Percentiles rank a stretch among this genome's conserved stretches.
phyloP scores from a whole-genome alignment of 2,113 vertebrate genomes.

The Ctenomys sociabilis region DNA sequence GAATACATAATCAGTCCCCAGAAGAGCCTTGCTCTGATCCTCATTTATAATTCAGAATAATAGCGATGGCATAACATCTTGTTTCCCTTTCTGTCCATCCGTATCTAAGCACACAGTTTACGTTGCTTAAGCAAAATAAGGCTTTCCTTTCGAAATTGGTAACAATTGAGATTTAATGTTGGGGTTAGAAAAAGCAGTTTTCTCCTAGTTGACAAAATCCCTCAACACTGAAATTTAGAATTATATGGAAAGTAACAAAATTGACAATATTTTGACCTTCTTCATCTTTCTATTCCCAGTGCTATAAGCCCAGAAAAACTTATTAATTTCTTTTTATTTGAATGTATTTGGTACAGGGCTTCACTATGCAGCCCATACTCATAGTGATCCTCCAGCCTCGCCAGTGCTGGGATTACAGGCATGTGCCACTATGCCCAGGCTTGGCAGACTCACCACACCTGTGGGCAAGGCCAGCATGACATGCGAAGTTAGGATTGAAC shows the following conservation, averaged over 20 bases:
- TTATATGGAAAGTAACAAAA: neutral
- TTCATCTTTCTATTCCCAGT: neutral
- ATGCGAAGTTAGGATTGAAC: no score
- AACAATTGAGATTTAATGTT: neutral
- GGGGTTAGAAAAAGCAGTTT: neutral
- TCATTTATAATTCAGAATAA: neutral
- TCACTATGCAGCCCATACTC: no score
- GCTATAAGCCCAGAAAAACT: no score
- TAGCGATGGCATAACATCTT: no score
- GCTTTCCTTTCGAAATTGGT: neutral
- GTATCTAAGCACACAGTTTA: neutral
- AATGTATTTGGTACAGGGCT: no score
- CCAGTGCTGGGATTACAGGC: no score
- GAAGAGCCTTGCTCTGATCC: neutral
- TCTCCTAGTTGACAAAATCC: neutral
- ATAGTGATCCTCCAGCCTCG: no score
- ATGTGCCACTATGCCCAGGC: no score
- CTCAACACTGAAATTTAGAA: neutral
- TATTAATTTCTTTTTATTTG: no score
- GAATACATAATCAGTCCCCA: neutral
- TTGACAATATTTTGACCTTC: neutral
- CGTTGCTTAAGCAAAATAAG: neutral
- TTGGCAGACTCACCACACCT: no score
- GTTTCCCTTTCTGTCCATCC: neutral
- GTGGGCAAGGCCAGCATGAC: no score